Evolutionary conservation across 2,113 vertebrate species (phyloP), one percentile per base, ranked within the genome.

Genomic region (Tragelaphus imberbis): DNA sequence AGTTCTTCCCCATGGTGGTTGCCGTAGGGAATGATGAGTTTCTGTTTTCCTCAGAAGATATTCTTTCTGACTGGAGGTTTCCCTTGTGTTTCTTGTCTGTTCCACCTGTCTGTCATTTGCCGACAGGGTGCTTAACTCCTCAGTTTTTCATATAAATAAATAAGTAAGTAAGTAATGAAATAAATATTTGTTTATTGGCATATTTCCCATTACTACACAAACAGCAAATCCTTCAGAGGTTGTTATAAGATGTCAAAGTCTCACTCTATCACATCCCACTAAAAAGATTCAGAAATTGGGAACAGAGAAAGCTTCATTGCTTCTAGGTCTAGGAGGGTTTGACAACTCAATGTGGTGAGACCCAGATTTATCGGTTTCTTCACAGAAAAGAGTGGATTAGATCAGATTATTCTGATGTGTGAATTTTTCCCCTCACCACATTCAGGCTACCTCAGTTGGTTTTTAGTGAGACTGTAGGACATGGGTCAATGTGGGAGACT

Each of bases 1-100:
- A 53, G 58, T 36, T 51, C 77, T 17, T 81, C 25, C 87, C 28
- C 47, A 11, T 19, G 15, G 51, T 51, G 30, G 30, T 36, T 84
- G 81, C 58, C 80, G 19, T 86, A 87, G 58, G 51, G 33, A 68
- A 93, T 27, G 36, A 93, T 71, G 86, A 84, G 9, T 59, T 90
- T 92, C 63, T 91, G 25, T 91, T 91, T 90, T 88, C 33, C 58
- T 91, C 63, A 56, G 58, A 59, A 97, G 92, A 71, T 96, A 79
- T 80, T 93, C 63, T 97, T 93, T 91, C 88, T 95, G 92, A 95
- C 95, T 91, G 36, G 77, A 95, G 58, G 86, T 61, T 95, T 93
- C 85, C 95, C 81, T 56, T 84, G 81, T 95, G 90, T 36, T 80
- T 95, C n/a, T 59, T 61, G 23, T 93, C 75, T 94, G 49, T 87